These are phyloP conservation scores for Drosophila azteca DNA, from an alignment of 1,140 invertebrate species.

Conservation along the genomic window DNA sequence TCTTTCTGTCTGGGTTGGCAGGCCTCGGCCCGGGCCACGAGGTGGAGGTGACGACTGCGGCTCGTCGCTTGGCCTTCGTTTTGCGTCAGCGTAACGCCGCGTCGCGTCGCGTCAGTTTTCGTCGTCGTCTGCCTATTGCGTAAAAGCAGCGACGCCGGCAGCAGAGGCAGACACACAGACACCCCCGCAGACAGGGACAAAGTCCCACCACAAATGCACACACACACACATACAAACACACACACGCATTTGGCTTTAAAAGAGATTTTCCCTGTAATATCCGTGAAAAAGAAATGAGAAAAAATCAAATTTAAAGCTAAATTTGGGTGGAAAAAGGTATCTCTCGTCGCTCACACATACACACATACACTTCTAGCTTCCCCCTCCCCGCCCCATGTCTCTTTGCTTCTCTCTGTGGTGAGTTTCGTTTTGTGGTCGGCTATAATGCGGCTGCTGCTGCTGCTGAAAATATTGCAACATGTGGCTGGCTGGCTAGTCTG, in stretches of 20 bases:
- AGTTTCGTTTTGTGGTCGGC: slow-evolving; percentile 45
- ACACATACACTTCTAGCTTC: slow-evolving; percentile 4
- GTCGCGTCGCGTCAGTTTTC: slow-evolving; percentile 32
- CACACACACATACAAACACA: not conserved
- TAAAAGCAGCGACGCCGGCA: slow-evolving; percentile 56
- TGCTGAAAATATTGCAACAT: slow-evolving; percentile 44
- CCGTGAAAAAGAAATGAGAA: too few species aligned
- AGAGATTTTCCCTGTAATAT: slow-evolving; percentile 1
- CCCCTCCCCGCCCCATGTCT: not conserved
- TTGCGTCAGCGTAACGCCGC: slow-evolving; percentile 13
- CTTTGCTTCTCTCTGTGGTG: slow-evolving; percentile 38
- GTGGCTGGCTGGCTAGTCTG: slow-evolving; percentile 22
- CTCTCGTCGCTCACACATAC: slow-evolving; percentile 10
- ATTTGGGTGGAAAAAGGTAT: not conserved
- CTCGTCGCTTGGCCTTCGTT: slow-evolving; percentile 53
- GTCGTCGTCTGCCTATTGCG: slow-evolving; percentile 68
- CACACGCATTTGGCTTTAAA: not conserved
- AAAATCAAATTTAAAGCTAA: slow-evolving; percentile 26
- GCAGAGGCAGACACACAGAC: slow-evolving; percentile 36
- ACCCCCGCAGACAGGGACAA: slow-evolving; percentile 61
- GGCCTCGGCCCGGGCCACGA: slow-evolving; percentile 26
- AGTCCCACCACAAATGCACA: slow-evolving; percentile 27
- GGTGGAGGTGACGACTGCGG: slow-evolving; percentile 2
- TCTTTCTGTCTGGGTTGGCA: slow-evolving; percentile 51
- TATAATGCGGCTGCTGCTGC: slow-evolving; percentile 34